phyloP scores from a whole-genome alignment of 1,140 invertebrate genomes.

The Acromyrmex echinatior region DNA sequence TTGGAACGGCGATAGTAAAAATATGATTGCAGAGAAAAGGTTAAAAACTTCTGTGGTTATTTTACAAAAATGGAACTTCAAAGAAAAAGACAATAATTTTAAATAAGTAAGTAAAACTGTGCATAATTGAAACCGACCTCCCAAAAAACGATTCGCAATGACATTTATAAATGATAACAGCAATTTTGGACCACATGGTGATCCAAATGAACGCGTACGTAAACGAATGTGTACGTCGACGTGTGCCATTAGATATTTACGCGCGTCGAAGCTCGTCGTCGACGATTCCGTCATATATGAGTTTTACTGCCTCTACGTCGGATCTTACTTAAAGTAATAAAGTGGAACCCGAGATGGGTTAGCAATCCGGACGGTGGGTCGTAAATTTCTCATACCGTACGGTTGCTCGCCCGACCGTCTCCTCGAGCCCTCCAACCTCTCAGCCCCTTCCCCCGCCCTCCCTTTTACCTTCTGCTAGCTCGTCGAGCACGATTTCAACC shows the following conservation, averaged over 20 bases:
- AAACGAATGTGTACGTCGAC: not conserved
- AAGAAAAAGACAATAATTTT: not conserved
- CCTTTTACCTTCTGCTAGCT: slow-evolving; percentile 11
- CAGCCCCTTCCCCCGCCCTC: not conserved
- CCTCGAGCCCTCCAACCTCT: slow-evolving; percentile 28
- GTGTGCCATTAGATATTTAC: slow-evolving; percentile 60
- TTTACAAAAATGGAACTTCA: not conserved
- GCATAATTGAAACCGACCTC: not conserved
- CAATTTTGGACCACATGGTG: not conserved
- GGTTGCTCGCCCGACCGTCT: slow-evolving; percentile 38
- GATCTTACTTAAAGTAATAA: slow-evolving; percentile 80
- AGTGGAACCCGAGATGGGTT: slow-evolving; percentile 78
- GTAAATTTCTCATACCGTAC: slow-evolving; percentile 76
- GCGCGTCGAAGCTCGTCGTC: slow-evolving; percentile 55
- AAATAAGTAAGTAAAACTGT: not conserved
- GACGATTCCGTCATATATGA: slow-evolving; percentile 57
- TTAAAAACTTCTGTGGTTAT: not conserved
- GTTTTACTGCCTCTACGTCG: slow-evolving; percentile 59
- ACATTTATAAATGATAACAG: slow-evolving; percentile 5
- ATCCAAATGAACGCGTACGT: not conserved
- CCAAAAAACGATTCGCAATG: not conserved
- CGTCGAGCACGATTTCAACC: slow-evolving; percentile 65
- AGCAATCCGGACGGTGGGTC: slow-evolving; percentile 75
- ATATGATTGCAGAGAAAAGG: too few species aligned
- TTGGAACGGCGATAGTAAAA: too few species aligned